Evolutionary conservation across 2,113 vertebrate species (phyloP).

Genomic region (Pantherophis guttatus): DNA sequence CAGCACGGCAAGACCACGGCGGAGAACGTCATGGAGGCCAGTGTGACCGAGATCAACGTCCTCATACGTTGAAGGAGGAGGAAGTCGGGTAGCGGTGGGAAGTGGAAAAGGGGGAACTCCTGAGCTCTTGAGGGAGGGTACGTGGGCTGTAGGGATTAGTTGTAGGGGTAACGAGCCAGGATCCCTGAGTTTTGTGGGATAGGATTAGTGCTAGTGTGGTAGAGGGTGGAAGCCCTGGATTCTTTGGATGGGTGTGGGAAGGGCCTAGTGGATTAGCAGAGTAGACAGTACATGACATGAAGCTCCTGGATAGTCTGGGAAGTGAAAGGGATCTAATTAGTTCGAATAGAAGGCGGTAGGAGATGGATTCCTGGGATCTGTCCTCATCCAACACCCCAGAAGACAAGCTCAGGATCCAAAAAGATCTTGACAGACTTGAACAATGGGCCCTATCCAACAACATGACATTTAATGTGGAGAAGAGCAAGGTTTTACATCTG

Average conservation of each 20-base stretch:
- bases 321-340: not conserved
- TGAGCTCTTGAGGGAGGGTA: conserved; percentile 15
- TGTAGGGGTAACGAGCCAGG: not conserved
- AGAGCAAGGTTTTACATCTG: not conserved
- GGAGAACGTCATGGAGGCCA: conserved; percentile 82
- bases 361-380: not conserved
- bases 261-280: not conserved
- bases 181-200: not conserved
- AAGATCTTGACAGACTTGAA: not conserved
- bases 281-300: not conserved
- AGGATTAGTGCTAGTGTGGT: conserved; percentile 23
- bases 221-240: conserved; percentile 17
- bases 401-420: not conserved
- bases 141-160: not conserved
- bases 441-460: not conserved
- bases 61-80: conserved; percentile 52
- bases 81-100: too few relatives aligned
- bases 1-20: conserved; percentile 92
- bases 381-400: not conserved
- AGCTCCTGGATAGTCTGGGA: not conserved
- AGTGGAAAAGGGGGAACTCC: not conserved
- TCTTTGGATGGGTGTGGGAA: conserved; percentile 8
- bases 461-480: not conserved
- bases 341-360: not conserved
- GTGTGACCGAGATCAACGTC: conserved; percentile 66